These are phyloP conservation scores for Pandemis corylana DNA, from an alignment of 2,888 invertebrate species.

Conservation along the genomic window DNA sequence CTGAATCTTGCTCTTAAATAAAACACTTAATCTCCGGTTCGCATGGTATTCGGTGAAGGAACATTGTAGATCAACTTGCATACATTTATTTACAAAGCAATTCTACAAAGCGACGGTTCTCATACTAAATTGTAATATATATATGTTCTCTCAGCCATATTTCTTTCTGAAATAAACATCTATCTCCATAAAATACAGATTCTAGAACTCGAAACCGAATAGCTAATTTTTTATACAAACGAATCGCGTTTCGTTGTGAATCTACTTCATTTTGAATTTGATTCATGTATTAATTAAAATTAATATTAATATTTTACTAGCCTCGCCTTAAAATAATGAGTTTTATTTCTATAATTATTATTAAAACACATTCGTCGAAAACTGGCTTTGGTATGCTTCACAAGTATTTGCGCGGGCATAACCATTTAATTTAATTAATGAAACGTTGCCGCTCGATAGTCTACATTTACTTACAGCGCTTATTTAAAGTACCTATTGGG, in stretches of 20 bases:
- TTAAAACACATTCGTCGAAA: background rate
- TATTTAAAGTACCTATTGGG: constrained; percentile 17
- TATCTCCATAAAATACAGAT: too few relatives aligned
- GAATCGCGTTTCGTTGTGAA: too few relatives aligned
- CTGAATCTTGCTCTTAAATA: background rate
- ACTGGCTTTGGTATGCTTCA: background rate
- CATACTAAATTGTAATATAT: too few relatives aligned
- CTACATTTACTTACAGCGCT: constrained; percentile 24
- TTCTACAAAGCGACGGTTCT: background rate
- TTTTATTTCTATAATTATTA: background rate
- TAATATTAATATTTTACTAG: too few relatives aligned
- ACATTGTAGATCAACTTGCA: background rate
- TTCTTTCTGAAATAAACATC: too few relatives aligned
- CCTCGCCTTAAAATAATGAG: too few relatives aligned
- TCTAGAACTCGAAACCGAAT: too few relatives aligned
- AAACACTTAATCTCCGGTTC: background rate
- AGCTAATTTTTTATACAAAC: too few relatives aligned
- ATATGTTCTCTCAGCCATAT: background rate
- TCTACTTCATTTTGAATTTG: too few relatives aligned
- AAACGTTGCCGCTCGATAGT: constrained; percentile 12
- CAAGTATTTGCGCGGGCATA: background rate
- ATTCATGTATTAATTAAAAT: too few relatives aligned
- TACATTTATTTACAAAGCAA: background rate
- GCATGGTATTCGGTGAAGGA: background rate
- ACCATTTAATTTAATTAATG: constrained; percentile 24